Evolutionary conservation across 2,797 vertebrate genomes (phyloP).

Genomic region (Potorous gilbertii): DNA sequence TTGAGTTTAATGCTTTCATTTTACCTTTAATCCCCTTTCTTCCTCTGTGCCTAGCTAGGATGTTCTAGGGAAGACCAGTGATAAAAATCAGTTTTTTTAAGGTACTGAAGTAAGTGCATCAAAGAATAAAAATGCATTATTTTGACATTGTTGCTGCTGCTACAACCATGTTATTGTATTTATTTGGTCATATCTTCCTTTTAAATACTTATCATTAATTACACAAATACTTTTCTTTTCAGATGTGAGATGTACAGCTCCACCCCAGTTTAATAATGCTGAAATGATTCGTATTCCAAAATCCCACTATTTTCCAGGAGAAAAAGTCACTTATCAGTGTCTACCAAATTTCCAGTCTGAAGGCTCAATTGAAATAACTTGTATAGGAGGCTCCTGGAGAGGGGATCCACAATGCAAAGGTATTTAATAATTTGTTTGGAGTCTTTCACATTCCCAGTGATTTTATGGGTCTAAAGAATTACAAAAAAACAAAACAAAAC

Average conservation of each 20-base stretch:
- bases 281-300: not conserved
- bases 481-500: too few species aligned
- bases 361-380: not conserved
- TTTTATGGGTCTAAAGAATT: not conserved
- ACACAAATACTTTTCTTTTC: not conserved
- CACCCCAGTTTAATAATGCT: not conserved
- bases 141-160: not conserved
- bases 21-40: not conserved
- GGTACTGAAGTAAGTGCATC: not conserved
- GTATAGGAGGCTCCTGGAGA: not conserved
- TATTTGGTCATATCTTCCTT: not conserved
- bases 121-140: not conserved
- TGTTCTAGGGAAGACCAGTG: not conserved
- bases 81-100: not conserved
- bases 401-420: not conserved
- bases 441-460: not conserved
- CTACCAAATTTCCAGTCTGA: not conserved
- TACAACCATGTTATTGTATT: not conserved
- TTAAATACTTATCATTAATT: not conserved
- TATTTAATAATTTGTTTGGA: not conserved
- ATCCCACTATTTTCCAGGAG: not conserved
- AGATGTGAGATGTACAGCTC: not conserved
- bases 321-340: not conserved
- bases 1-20: not conserved
- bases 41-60: not conserved